Base-by-base conservation (phyloP, 2,113 vertebrate genomes). In the Prochilodus magdalenae region DNA sequence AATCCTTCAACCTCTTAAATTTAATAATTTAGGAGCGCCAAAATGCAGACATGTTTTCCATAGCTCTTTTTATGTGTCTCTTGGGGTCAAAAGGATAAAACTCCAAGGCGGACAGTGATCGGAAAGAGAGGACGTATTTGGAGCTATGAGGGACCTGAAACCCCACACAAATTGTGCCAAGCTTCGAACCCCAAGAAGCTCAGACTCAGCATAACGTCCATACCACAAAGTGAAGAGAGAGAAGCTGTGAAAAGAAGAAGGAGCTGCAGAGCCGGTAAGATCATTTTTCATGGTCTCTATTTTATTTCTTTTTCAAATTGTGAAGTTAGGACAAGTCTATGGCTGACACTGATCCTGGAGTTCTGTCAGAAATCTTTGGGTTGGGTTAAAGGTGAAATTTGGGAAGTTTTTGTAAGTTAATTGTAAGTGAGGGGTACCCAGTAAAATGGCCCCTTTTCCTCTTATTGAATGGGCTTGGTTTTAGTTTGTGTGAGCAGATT, bases 191-290 rank as follows among this genome's bases (percentile, higher is more conserved):
- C 88, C 4, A 92, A 90, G 80, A 94, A 90, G 70, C 87, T 51
- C 74, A 90, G 82, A 63, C 69, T 91, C 49, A 84, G 65, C 26
- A 71, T 86, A 72, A 75, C 81, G 83, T 47, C 24, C 30, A 53
- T 16, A 10, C 60, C 47, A 8, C 90, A 82, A 82, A 87, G 86
- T 62, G 84, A 81, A 22, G 90, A 92, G 26, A 89, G 89, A 69
- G 82, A 89, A 62, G 74, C 74, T 2, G 70, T 60, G 20, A 87
- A 87, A 67, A 88, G 92, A 70, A 90, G 87, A 73, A 91, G 57
- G 16, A 86, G 86, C 12, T 87, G 81, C 90, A 89, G 89, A 85
- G 85, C 86, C 84, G 92, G 93, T 94, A 53, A 40, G 8, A n/a
- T n/a, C n/a, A n/a, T 0, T 66, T 18, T 26, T 6, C 20, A 13